Percentiles rank a stretch among this genome's conserved stretches.
Conservation (phyloP, 2,797 vertebrate genomes). For the Sebastes hubbsi region DNA sequence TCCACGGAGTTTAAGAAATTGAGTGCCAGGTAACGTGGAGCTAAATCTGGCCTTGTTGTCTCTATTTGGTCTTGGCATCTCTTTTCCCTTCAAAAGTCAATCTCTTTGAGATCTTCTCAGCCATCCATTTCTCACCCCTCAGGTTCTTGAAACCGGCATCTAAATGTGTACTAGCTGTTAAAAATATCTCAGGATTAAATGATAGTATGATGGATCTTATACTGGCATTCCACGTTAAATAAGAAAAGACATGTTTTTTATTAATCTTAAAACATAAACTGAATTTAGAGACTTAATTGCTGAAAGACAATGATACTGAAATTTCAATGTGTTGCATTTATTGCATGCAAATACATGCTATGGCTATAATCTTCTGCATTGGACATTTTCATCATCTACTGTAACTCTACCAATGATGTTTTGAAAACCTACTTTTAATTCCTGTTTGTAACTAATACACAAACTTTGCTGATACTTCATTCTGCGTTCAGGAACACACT, state of each 20-base stretch:
- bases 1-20: slow-evolving; percentile 57
- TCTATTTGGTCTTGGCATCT: slow-evolving; percentile 18
- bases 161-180: slow-evolving; percentile 10
- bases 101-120: slow-evolving; percentile 25
- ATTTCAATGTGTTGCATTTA: not conserved
- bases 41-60: slow-evolving; percentile 61
- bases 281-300: not conserved
- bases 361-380: not conserved
- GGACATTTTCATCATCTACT: not conserved
- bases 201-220: not conserved
- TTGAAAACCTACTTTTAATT: not conserved
- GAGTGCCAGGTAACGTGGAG: slow-evolving; percentile 52
- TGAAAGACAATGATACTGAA: not conserved
- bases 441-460: not conserved
- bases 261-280: not conserved
- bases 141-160: slow-evolving; percentile 3
- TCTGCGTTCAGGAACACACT: not conserved
- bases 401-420: not conserved
- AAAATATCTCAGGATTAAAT: not conserved
- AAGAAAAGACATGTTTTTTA: not conserved
- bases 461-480: not conserved
- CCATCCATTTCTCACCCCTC: not conserved
- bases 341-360: not conserved
- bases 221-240: not conserved
- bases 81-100: slow-evolving; percentile 18